Evolutionary conservation across 2,113 vertebrate genomes (phyloP).

Genomic region (Coreoperca whiteheadi): DNA sequence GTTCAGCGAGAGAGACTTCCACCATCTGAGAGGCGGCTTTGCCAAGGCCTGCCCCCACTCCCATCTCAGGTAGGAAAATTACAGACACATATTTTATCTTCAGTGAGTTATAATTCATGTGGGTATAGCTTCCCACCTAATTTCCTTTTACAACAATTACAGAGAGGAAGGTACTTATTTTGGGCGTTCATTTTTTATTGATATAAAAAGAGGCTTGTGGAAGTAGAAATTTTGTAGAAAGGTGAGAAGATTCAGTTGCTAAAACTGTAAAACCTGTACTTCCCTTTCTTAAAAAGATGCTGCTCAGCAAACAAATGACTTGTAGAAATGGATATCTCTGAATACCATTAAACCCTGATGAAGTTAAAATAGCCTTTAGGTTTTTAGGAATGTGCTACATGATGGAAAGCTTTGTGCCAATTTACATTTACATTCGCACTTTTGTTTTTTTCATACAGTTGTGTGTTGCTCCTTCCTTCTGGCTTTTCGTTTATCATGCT

Average conservation of each 20-base stretch:
- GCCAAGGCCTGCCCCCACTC: constrained; percentile 89
- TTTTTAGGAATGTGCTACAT: not conserved
- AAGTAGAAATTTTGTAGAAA: not conserved
- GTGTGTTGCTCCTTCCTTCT: not conserved
- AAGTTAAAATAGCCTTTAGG: not conserved
- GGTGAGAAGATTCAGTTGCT: not conserved
- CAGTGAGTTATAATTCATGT: not conserved
- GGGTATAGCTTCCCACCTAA: not conserved
- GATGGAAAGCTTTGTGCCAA: not conserved
- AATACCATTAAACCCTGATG: not conserved
- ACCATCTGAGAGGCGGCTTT: constrained; percentile 85
- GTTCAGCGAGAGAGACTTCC: constrained; percentile 90
- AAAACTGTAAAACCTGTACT: not conserved
- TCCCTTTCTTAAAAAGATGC: not conserved
- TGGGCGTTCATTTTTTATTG: not conserved
- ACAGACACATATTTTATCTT: not conserved
- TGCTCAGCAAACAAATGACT: not conserved
- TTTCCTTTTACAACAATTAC: not conserved
- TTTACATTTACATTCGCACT: too few relatives aligned
- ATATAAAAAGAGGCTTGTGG: not conserved
- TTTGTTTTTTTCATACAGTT: not conserved
- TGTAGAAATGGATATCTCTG: not conserved
- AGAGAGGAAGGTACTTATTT: not conserved
- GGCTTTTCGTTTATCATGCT: not conserved
- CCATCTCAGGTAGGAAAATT: constrained; percentile 86